Evolutionary conservation across 2,888 invertebrate genomes (phyloP), one percentile per base, ranked within the genome.

Genomic region (Xestia xanthographa): DNA sequence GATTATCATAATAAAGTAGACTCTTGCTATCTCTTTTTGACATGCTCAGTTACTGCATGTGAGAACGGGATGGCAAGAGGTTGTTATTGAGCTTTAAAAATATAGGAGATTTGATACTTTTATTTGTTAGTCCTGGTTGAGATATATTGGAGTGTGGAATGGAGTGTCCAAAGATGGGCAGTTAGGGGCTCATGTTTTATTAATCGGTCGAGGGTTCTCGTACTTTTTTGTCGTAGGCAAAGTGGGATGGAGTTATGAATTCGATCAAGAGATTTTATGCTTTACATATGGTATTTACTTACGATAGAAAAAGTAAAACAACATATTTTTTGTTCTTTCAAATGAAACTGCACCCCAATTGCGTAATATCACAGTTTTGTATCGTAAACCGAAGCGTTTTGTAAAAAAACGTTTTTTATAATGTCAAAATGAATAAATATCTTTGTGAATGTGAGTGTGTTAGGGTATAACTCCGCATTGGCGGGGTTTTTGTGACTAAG

Each of bases 1-100:
- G 94, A 95, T 95, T 95, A 95, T 94, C 94, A 95, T 95, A 95
- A 95, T 95, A 94, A 92, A 95, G 94, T 93, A 93, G 93, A 83
- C 41, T 72, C 58, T n/a, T 22, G 45, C 84, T 80, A 75, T 94
- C 93, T 79, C 86, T 87, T 77, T 93, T 83, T 67, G 22, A 5
- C 63, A 6, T 74, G 38, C 3, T 3, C 3, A 2, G 1, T 26
- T 26, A 2, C 6, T 12, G 12, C 11, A 22, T 8, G 71, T 14
- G 26, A 22, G 75, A 85, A 68, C 38, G n/a, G 8, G 82, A 82
- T 1, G 20, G 53, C 0, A 38, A 56, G 48, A 62, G 71, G 67
- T 75, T 83, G 79, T 86, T 85, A 83, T 86, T 83, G 86, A 82
- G 83, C 71, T 82, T 82, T 82, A 77, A 86, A 82, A 83, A 82